Percentiles rank a stretch among this genome's conserved stretches.
These are phyloP conservation scores for Drosophila melanocephala DNA, from an alignment of 2,888 invertebrate species.

Conservation along the genomic window DNA sequence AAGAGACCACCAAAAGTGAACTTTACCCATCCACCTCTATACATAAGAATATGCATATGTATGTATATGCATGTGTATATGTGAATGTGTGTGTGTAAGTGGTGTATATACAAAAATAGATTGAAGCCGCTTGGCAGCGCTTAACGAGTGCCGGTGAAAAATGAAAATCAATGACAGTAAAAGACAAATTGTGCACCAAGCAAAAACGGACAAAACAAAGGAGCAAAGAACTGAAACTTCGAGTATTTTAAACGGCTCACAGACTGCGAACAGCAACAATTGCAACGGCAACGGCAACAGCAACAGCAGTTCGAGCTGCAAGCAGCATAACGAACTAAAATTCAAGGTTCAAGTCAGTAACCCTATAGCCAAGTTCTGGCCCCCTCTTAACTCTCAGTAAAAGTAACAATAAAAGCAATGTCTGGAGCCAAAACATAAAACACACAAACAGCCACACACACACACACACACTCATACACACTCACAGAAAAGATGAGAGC, in stretches of 20 bases:
- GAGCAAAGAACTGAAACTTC: slow-evolving; percentile 46
- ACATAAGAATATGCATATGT: not conserved
- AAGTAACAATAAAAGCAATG: slow-evolving; percentile 73
- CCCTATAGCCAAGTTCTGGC: slow-evolving; percentile 70
- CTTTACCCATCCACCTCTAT: slow-evolving; percentile 5
- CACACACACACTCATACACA: slow-evolving; percentile 8
- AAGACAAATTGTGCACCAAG: slow-evolving; percentile 79
- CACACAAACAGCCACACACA: slow-evolving; percentile 34
- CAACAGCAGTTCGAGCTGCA: slow-evolving; percentile 46
- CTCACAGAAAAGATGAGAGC: slow-evolving; percentile 24
- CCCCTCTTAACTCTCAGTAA: slow-evolving; percentile 38
- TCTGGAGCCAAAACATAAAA: slow-evolving; percentile 62
- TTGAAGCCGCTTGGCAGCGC: slow-evolving; percentile 17
- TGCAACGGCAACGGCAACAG: slow-evolving; percentile 25
- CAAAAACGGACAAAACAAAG: slow-evolving; percentile 68
- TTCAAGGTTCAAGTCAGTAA: slow-evolving; percentile 83
- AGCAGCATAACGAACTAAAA: slow-evolving; percentile 72
- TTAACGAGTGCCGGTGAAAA: slow-evolving; percentile 74
- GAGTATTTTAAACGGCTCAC: slow-evolving; percentile 69
- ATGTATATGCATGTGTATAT: not conserved
- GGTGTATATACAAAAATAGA: slow-evolving; percentile 9
- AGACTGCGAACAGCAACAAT: slow-evolving; percentile 36
- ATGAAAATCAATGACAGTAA: slow-evolving; percentile 81
- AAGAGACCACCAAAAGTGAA: slow-evolving; percentile 64
- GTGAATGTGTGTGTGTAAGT: slow-evolving; percentile 12